phyloP scores from a whole-genome alignment of 1,140 invertebrate genomes.

The Pantala flavescens region DNA sequence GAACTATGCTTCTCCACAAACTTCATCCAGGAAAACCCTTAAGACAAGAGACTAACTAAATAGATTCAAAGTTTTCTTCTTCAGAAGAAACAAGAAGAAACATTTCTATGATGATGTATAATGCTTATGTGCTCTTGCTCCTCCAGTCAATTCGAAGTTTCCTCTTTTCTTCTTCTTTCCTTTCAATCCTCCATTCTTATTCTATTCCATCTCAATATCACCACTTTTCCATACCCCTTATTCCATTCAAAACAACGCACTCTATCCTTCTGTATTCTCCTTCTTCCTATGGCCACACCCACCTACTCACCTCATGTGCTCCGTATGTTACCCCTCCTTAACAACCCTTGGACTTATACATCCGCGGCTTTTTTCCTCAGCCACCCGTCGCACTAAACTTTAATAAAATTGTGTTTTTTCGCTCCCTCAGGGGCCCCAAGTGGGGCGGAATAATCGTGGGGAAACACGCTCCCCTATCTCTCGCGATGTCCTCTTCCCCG shows the following conservation, averaged over 20 bases:
- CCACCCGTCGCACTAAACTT: slow-evolving; percentile 1
- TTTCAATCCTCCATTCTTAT: too few species aligned
- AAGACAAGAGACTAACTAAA: too few species aligned
- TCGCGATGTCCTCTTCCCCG: background rate
- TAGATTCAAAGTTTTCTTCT: too few species aligned
- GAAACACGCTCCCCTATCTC: background rate
- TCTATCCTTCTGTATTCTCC: background rate
- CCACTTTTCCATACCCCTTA: background rate
- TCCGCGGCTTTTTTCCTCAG: background rate
- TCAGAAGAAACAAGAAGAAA: too few species aligned
- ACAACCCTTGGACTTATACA: too few species aligned
- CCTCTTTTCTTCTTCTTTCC: too few species aligned
- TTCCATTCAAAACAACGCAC: background rate
- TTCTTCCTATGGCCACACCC: background rate
- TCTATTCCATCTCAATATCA: too few species aligned
- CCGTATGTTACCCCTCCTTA: background rate
- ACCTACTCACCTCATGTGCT: background rate
- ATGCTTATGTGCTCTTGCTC: too few species aligned
- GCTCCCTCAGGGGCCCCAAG: background rate
- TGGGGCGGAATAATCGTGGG: background rate
- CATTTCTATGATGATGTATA: too few species aligned
- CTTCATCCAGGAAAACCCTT: too few species aligned
- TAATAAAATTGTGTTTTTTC: slow-evolving; percentile 3
- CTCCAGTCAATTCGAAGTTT: too few species aligned
- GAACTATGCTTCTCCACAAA: too few species aligned